Percentiles rank a stretch among this genome's conserved stretches.
phyloP scores from a whole-genome alignment of 1,140 invertebrate species.

The Goniozus legneri region DNA sequence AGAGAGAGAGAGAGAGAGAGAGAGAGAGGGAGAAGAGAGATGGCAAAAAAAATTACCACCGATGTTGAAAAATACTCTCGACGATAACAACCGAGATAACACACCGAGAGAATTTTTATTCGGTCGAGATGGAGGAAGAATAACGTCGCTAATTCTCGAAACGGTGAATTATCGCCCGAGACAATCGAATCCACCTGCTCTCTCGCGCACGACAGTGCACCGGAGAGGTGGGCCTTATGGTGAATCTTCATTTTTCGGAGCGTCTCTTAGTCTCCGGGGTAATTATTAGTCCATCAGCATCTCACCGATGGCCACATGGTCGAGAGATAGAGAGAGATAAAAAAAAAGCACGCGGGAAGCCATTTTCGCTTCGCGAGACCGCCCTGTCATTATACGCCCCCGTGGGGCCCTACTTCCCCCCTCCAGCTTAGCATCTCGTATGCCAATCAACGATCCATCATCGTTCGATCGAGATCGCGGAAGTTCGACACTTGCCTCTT shows the following conservation, averaged over 20 bases:
- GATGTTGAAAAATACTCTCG: neutral
- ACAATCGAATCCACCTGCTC: no score
- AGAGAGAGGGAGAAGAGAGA: neutral
- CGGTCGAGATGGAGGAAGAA: no score
- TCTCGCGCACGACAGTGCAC: no score
- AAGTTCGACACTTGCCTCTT: conserved; percentile 4
- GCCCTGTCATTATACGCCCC: conserved; percentile 55
- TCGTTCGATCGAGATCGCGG: conserved; percentile 25
- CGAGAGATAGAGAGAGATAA: conserved; percentile 17
- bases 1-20: neutral
- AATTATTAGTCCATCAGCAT: conserved; percentile 51
- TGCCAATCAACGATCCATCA: conserved; percentile 53
- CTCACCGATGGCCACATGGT: conserved; percentile 50
- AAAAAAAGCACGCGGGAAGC: conserved; percentile 18
- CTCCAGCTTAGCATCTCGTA: conserved; percentile 41
- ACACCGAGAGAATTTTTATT: neutral
- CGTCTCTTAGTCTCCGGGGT: conserved; percentile 32
- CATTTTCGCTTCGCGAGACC: conserved; percentile 36
- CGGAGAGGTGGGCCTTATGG: conserved; percentile 13
- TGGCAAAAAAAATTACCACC: neutral
- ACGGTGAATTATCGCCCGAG: no score
- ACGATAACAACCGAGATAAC: neutral
- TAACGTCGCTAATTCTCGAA: no score
- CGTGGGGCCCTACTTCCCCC: conserved; percentile 44
- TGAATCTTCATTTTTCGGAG: conserved; percentile 30